Base-by-base conservation (phyloP, 2,888 invertebrate genomes). In the Buathra laborator region DNA sequence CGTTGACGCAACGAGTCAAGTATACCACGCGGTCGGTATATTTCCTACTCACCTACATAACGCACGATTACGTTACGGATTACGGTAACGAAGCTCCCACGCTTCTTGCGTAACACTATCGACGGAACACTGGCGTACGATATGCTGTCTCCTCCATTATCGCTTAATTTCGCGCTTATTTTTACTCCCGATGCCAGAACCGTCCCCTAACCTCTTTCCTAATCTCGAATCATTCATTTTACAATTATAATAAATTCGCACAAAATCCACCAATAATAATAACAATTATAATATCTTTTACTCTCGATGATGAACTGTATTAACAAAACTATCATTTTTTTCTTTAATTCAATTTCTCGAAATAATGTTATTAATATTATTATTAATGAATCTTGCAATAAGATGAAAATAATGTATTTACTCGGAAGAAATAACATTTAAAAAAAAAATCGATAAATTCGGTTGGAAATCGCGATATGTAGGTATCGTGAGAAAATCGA, bases 41-140 rank as follows among this genome's bases (percentile, higher is more conserved):
- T 75, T 74, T 81, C 64, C 81, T 75, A 71, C 81, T 85, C 81
- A 81, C 84, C 84, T 85, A 85, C 72, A 84, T 80, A 70, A 72
- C 37, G 67, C 68, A 75, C 74, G 62, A 80, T 59, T 76, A 66
- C 44, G 86, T 43, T 75, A 79, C 59, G 56, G 67, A 88, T 87
- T 90, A 90, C 88, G 87, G 87, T 88, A 88, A 89, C 87, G 74
- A 64, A 88, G 89, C 89, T 91, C 92, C 92, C 92, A 92, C 92
- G 91, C 92, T 91, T 90, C 88, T 90, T 90, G 88, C 90, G 87
- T 89, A 89, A 90, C 91, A 88, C 89, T 87, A 87, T 89, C 90
- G 90, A 90, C 91, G 91, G 3, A 24, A 24, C 24, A 24, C 24
- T 90, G 90, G 89, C 91, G 82, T 84, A 87, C 86, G 81, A 82